phyloP scores from a whole-genome alignment of 2,888 invertebrate genomes.

The Tuta absoluta region DNA sequence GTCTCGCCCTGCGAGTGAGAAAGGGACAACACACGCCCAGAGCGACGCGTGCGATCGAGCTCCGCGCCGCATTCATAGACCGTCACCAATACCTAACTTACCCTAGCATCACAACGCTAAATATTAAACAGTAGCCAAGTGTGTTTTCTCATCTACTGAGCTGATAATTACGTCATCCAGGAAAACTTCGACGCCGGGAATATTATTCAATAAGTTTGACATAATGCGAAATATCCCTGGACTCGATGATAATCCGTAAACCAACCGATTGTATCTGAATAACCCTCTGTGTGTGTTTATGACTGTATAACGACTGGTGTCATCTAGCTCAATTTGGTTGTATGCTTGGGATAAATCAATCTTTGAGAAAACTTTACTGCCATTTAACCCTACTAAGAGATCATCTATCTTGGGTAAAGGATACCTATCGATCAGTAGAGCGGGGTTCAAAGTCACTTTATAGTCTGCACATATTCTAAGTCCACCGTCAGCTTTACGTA shows the following conservation, averaged over 20 bases:
- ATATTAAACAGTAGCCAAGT: constrained; percentile 22
- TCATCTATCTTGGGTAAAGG: neutral
- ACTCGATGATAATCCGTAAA: too few species aligned
- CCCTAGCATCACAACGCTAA: too few species aligned
- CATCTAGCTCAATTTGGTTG: neutral
- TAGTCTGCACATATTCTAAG: neutral
- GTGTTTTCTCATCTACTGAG: neutral
- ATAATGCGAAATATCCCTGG: neutral
- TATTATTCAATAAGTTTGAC: neutral
- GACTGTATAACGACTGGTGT: neutral
- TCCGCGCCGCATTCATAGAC: too few species aligned
- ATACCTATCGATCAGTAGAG: neutral
- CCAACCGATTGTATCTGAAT: neutral
- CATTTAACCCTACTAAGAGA: neutral
- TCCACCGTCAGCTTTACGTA: neutral
- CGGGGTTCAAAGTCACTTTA: neutral
- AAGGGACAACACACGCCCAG: too few species aligned
- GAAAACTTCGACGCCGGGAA: neutral
- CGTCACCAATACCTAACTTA: too few species aligned
- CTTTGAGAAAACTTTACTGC: neutral
- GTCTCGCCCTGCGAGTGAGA: too few species aligned
- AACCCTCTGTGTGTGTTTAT: neutral
- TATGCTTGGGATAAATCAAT: neutral
- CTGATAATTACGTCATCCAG: neutral
- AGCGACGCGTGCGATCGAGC: too few species aligned